Percentiles rank a stretch among this genome's conserved stretches.
phyloP scores from a whole-genome alignment of 2,113 vertebrate species.

The Strigops habroptila region DNA sequence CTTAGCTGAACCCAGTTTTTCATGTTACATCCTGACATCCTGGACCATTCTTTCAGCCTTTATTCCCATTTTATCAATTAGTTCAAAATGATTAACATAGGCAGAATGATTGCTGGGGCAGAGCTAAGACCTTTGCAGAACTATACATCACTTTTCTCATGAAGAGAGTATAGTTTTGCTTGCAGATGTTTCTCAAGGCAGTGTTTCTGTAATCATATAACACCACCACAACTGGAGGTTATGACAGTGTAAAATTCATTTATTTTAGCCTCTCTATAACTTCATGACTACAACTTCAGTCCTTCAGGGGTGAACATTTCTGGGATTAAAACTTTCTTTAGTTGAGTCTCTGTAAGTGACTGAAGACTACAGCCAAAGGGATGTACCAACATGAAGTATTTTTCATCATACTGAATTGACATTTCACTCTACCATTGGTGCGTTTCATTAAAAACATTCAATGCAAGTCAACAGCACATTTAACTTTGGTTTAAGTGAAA shows the following conservation, averaged over 20 bases:
- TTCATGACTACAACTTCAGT: not conserved
- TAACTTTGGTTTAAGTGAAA: not conserved
- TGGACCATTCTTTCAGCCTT: not conserved
- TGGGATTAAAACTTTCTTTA: not conserved
- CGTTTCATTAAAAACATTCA: not conserved
- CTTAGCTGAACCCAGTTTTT: not conserved
- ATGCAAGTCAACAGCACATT: not conserved
- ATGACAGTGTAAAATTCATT: not conserved
- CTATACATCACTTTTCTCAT: not conserved
- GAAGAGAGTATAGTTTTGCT: not conserved
- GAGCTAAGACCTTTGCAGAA: not conserved
- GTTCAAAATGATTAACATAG: not conserved
- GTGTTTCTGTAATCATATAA: not conserved
- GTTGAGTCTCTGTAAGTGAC: not conserved
- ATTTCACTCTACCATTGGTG: not conserved
- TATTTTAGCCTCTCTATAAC: not conserved
- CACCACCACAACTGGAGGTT: not conserved
- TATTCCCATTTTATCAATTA: not conserved
- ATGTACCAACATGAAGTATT: not conserved
- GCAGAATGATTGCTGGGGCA: not conserved
- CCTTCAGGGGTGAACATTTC: not conserved
- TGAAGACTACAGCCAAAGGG: not conserved
- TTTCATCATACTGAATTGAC: not conserved
- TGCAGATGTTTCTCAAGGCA: not conserved
- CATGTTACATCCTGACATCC: not conserved